Conservation (phyloP, 2,797 vertebrate species). For the Macrochelys suwanniensis region DNA sequence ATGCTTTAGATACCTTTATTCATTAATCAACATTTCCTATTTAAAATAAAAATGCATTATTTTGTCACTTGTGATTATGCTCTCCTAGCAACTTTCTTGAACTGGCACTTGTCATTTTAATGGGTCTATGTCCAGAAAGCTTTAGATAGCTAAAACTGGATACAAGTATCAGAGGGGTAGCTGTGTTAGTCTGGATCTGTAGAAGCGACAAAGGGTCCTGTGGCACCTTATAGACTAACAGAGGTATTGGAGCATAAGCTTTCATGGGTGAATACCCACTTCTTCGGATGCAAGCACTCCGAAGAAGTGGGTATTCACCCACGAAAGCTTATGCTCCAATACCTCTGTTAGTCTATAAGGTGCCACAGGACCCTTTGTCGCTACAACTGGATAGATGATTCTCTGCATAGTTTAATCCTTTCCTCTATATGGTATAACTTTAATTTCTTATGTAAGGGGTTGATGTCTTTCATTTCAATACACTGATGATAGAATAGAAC, state of each 20-base stretch:
- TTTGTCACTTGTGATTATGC: conserved; percentile 62
- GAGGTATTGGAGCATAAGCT: no score
- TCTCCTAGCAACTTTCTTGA: conserved; percentile 70
- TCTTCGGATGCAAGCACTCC: no score
- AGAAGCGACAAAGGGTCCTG: no score
- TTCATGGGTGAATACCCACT: no score
- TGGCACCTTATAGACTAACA: no score
- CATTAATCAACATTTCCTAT: conserved; percentile 67
- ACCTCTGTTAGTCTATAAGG: no score
- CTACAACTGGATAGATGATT: conserved; percentile 14
- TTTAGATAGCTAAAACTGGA: conserved; percentile 1
- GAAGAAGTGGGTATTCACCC: no score
- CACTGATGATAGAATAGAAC: conserved; percentile 48
- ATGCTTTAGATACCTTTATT: conserved; percentile 59
- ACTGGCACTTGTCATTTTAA: conserved; percentile 19
- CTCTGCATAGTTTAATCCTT: conserved; percentile 49
- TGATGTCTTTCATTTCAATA: conserved; percentile 57
- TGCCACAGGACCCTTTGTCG: neutral
- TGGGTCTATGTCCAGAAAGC: conserved; percentile 31
- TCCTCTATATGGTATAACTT: conserved; percentile 47
- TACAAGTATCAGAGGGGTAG: no score
- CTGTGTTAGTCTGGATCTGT: no score
- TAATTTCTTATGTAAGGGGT: conserved; percentile 51
- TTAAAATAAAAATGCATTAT: conserved; percentile 76
- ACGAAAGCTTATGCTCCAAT: no score